Percentiles rank a stretch among this genome's conserved stretches.
Evolutionary conservation across 2,113 vertebrate species (phyloP).

Genomic region (Aphyosemion australe): DNA sequence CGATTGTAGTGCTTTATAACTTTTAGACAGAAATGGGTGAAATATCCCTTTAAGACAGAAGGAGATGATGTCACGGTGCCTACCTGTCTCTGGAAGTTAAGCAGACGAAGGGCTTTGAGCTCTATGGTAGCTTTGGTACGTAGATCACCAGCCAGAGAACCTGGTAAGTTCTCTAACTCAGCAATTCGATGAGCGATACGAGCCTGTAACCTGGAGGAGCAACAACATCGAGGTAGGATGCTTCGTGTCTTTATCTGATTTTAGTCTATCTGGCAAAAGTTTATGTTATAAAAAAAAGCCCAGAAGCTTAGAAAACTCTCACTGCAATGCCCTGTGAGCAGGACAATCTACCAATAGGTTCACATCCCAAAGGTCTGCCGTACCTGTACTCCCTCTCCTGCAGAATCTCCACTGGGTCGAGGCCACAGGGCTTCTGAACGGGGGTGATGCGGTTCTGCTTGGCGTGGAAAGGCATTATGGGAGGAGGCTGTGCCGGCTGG

Average conservation of each 20-base stretch:
- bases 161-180: slow-evolving; percentile 94
- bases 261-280: too few relatives aligned
- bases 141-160: slow-evolving; percentile 92
- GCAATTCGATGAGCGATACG: slow-evolving; percentile 95
- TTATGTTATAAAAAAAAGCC: too few relatives aligned
- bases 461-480: slow-evolving; percentile 89
- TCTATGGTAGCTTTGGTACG: slow-evolving; percentile 98
- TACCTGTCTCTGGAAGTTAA: slow-evolving; percentile 98
- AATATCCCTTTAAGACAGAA: neutral
- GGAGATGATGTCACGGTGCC: neutral
- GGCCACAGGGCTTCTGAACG: slow-evolving; percentile 92
- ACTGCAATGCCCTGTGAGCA: too few relatives aligned
- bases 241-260: neutral
- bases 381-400: slow-evolving; percentile 97
- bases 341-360: too few relatives aligned
- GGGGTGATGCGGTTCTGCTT: slow-evolving; percentile 96
- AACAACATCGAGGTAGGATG: neutral
- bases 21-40: too few relatives aligned
- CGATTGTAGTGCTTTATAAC: too few relatives aligned
- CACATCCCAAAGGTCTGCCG: neutral
- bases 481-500: slow-evolving; percentile 87
- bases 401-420: slow-evolving; percentile 93
- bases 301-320: too few relatives aligned
- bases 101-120: slow-evolving; percentile 92
- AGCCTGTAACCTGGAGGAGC: slow-evolving; percentile 86